phyloP scores from a whole-genome alignment of 2,888 invertebrate species.

The Xanthia togata region DNA sequence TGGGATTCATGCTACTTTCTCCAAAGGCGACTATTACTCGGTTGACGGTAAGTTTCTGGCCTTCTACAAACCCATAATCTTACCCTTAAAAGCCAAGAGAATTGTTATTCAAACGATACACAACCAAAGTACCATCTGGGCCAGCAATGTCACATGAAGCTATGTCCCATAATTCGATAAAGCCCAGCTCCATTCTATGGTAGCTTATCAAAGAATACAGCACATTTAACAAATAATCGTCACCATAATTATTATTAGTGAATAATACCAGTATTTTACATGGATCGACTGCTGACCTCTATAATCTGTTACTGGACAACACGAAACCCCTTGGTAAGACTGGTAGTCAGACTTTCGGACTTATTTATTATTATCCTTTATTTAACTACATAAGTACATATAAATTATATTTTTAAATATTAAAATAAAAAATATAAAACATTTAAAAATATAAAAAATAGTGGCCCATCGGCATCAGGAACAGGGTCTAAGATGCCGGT shows the following conservation, averaged over 20 bases:
- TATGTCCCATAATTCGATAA: not conserved
- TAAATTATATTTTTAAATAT: too few species aligned
- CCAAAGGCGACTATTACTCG: slow-evolving; percentile 43
- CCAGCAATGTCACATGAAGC: not conserved
- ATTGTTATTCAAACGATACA: not conserved
- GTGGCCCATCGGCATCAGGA: too few species aligned
- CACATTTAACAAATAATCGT: not conserved
- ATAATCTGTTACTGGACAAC: not conserved
- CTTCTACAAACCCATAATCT: not conserved
- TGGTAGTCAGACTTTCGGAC: not conserved
- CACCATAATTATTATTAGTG: not conserved
- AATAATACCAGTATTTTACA: not conserved
- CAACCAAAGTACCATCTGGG: not conserved
- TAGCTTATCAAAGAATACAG: not conserved
- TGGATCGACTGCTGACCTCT: not conserved
- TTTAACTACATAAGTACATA: too few species aligned
- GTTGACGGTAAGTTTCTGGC: slow-evolving; percentile 32
- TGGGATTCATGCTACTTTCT: slow-evolving; percentile 50
- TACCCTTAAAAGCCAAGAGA: not conserved
- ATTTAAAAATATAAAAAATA: too few species aligned
- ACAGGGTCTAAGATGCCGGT: too few species aligned
- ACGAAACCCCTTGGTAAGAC: not conserved
- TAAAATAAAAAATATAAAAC: too few species aligned
- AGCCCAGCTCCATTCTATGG: too few species aligned
- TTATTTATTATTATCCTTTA: too few species aligned